Percentiles rank a stretch among this genome's conserved stretches.
phyloP scores from a whole-genome alignment of 2,888 invertebrate species.

The Mactromeris polynyma region DNA sequence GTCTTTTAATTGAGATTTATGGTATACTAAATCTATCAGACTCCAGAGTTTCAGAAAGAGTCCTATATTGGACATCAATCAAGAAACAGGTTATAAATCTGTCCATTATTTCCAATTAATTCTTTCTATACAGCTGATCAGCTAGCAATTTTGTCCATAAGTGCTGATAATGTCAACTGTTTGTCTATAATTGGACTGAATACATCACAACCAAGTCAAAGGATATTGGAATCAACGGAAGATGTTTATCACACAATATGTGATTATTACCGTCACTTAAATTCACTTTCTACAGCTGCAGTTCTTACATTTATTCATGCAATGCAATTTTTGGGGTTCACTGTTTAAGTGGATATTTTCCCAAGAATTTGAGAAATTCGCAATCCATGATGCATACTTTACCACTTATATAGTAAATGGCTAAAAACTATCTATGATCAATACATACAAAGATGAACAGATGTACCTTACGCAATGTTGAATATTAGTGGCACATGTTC shows the following conservation, averaged over 20 bases:
- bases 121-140: conserved; percentile 3
- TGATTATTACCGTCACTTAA: not conserved
- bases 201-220: not conserved
- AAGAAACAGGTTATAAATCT: not conserved
- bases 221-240: not conserved
- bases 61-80: not conserved
- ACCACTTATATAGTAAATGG: no score
- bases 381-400: no score
- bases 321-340: no score
- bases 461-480: no score
- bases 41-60: no score
- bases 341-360: no score
- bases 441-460: no score
- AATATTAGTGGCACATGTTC: no score
- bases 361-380: no score
- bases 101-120: not conserved
- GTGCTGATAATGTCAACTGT: not conserved
- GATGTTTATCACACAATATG: not conserved
- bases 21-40: no score
- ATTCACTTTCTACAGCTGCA: not conserved
- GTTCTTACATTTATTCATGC: not conserved
- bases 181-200: not conserved
- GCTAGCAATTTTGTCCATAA: not conserved
- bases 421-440: no score
- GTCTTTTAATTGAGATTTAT: no score